Conservation (phyloP, 2,888 invertebrate genomes). For the Eudemis profundana region DNA sequence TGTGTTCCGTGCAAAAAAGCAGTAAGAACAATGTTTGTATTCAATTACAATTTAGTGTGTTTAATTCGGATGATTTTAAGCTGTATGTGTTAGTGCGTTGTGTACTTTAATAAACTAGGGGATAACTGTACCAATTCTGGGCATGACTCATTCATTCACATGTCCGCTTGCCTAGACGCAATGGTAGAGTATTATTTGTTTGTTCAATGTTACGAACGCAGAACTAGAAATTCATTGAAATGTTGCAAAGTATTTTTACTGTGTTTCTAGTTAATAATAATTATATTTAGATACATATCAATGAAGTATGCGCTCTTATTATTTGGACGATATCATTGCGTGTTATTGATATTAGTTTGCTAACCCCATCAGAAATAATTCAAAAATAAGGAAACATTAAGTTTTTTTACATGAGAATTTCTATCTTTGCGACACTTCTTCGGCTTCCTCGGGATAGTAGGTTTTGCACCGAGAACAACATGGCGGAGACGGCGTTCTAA, state of each 20-base stretch:
- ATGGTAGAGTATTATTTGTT: slow-evolving; percentile 43
- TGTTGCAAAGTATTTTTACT: not conserved
- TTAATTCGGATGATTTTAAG: too few relatives aligned
- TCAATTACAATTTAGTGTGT: too few relatives aligned
- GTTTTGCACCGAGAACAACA: slow-evolving; percentile 84
- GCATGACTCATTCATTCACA: slow-evolving; percentile 81
- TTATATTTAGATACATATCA: not conserved
- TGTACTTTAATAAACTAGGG: slow-evolving; percentile 61
- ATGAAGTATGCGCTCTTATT: too few relatives aligned
- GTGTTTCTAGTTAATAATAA: not conserved
- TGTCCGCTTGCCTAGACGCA: slow-evolving; percentile 55
- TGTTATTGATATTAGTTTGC: not conserved
- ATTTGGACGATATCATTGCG: not conserved
- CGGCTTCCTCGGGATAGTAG: slow-evolving; percentile 74
- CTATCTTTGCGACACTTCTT: slow-evolving; percentile 67
- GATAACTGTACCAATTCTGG: slow-evolving; percentile 73
- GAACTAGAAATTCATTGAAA: slow-evolving; percentile 24
- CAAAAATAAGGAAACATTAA: not conserved
- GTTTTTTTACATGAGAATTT: not conserved
- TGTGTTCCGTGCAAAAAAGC: too few relatives aligned
- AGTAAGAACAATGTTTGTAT: too few relatives aligned
- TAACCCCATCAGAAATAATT: not conserved
- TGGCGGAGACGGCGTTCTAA: slow-evolving; percentile 85
- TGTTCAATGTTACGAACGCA: slow-evolving; percentile 34
- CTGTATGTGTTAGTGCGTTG: slow-evolving; percentile 9